A percentile compares a stretch with the other conserved stretches of the same genome.
Evolutionary conservation across 1,140 invertebrate genomes (phyloP).

Genomic region (Drosophila sucinea): DNA sequence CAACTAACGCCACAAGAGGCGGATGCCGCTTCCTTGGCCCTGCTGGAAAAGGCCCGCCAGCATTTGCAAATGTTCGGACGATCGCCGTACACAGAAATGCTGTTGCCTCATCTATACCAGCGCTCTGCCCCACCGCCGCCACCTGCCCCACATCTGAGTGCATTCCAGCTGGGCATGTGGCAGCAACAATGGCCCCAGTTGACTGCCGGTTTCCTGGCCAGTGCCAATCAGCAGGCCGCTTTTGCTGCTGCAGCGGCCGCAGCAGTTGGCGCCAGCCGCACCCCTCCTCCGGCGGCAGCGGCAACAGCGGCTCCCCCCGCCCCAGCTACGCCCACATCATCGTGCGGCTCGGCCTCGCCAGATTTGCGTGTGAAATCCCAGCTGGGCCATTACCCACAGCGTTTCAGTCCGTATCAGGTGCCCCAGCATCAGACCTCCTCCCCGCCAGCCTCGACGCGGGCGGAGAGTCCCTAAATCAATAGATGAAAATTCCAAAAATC

Average conservation of each 20-base stretch:
- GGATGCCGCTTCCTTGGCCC: slow-evolving; percentile 84
- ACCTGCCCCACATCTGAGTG: slow-evolving; percentile 58
- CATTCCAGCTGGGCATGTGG: slow-evolving; percentile 83
- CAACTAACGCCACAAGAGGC: slow-evolving; percentile 85
- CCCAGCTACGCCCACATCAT: slow-evolving; percentile 70
- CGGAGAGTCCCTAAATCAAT: slow-evolving; percentile 61
- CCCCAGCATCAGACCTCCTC: slow-evolving; percentile 73
- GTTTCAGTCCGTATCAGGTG: slow-evolving; percentile 82
- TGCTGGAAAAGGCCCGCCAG: slow-evolving; percentile 86
- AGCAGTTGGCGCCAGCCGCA: slow-evolving; percentile 67
- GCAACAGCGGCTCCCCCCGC: slow-evolving; percentile 47
- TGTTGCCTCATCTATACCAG: slow-evolving; percentile 82
- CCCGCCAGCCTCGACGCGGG: slow-evolving; percentile 57
- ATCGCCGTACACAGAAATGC: slow-evolving; percentile 81
- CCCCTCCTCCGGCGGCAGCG: slow-evolving; percentile 49
- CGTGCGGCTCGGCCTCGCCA: slow-evolving; percentile 74
- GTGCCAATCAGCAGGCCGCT: slow-evolving; percentile 78
- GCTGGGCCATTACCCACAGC: slow-evolving; percentile 73
- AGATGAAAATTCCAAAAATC: background rate
- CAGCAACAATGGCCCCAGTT: slow-evolving; percentile 83
- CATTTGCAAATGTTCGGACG: slow-evolving; percentile 86
- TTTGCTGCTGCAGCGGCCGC: slow-evolving; percentile 65
- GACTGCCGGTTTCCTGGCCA: slow-evolving; percentile 79
- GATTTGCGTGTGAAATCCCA: slow-evolving; percentile 69
- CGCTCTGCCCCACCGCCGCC: slow-evolving; percentile 62